Evolutionary conservation across 2,888 invertebrate species (phyloP).

Genomic region (Ariolimax columbianus): DNA sequence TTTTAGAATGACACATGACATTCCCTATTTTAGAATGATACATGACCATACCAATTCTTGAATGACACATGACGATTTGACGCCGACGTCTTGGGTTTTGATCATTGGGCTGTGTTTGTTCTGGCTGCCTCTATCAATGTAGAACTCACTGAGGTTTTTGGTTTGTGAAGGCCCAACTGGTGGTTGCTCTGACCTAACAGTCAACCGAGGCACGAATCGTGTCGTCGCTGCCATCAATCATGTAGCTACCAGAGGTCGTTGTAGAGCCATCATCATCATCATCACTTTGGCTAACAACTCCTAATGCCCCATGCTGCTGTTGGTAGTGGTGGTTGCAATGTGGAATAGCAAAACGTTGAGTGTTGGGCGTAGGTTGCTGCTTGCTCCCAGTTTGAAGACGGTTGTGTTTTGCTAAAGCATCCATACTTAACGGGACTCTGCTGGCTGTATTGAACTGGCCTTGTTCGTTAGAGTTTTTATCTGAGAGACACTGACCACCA

Average conservation of each 20-base stretch:
- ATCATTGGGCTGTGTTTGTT: no score
- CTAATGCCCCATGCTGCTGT: neutral
- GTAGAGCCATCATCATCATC: constrained; percentile 50
- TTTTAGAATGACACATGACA: no score
- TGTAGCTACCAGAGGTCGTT: constrained; percentile 57
- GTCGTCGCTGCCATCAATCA: constrained; percentile 55
- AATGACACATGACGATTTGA: no score
- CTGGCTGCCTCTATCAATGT: no score
- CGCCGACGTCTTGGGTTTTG: no score
- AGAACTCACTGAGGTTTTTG: no score
- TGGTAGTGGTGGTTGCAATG: neutral
- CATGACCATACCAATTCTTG: no score
- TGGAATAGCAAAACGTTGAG: neutral
- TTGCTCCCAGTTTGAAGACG: neutral
- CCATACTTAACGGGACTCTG: constrained; percentile 23
- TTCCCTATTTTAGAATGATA: no score
- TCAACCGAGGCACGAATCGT: constrained; percentile 39
- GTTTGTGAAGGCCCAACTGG: no score
- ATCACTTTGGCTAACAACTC: constrained; percentile 47
- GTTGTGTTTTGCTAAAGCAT: constrained; percentile 36
- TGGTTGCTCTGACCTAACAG: constrained; percentile 21
- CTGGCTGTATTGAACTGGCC: neutral
- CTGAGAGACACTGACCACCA: neutral
- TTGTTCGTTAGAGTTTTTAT: neutral
- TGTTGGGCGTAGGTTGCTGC: neutral